A percentile compares a stretch with the other conserved stretches of the same genome.
Conservation (phyloP, 2,113 vertebrate genomes). For the Hippocampus zosterae region DNA sequence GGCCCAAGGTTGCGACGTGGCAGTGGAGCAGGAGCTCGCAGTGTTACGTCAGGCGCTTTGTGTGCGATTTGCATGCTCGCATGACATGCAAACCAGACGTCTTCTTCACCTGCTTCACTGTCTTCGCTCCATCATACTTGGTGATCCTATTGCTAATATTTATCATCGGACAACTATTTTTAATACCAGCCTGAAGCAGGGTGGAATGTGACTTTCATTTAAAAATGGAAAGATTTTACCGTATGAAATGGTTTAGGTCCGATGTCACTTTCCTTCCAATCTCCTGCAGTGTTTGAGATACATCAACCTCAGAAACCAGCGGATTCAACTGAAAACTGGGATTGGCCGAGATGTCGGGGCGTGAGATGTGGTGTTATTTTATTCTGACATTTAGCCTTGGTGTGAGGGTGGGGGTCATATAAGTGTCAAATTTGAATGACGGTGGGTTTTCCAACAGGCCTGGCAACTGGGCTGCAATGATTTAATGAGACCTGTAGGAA, state of each 20-base stretch:
- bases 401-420: background rate
- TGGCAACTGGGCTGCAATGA: conserved; percentile 60
- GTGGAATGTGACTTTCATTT: background rate
- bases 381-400: conserved; percentile 39
- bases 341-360: conserved; percentile 42
- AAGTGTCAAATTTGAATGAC: conserved; percentile 44
- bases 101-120: conserved; percentile 21
- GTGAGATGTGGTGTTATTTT: conserved; percentile 31
- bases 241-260: conserved; percentile 37
- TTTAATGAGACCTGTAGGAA: conserved; percentile 68
- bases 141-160: background rate
- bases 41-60: conserved; percentile 1
- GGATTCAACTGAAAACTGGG: conserved; percentile 40
- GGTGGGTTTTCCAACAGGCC: conserved; percentile 28
- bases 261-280: conserved; percentile 9
- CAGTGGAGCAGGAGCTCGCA: background rate
- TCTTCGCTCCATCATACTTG: background rate
- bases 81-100: background rate
- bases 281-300: conserved; percentile 32
- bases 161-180: background rate
- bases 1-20: conserved; percentile 1
- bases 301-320: conserved; percentile 20
- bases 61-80: background rate
- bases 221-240: background rate
- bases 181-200: background rate